Percentiles rank a stretch among this genome's conserved stretches.
phyloP scores from a whole-genome alignment of 2,113 vertebrate genomes.

The Rutilus rutilus region DNA sequence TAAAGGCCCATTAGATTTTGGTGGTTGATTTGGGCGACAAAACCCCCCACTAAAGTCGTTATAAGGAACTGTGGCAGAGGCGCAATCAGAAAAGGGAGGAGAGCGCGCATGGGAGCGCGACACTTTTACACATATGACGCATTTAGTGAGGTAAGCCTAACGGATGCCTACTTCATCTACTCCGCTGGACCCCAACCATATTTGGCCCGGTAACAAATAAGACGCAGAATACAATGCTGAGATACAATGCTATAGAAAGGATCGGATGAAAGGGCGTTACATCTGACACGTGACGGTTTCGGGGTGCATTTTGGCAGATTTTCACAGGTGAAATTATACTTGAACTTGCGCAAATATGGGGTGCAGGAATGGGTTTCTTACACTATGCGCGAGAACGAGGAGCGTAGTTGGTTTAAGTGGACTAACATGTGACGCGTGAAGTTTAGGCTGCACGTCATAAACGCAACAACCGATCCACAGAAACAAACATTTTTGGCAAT shows the following conservation, averaged over 20 bases:
- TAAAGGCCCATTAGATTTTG: not conserved
- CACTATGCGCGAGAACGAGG: no score
- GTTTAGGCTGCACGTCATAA: not conserved
- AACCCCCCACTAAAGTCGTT: conserved; percentile 23
- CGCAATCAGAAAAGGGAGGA: conserved; percentile 52
- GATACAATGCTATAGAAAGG: not conserved
- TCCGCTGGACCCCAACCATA: conserved; percentile 31
- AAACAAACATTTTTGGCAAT: not conserved
- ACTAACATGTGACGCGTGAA: not conserved
- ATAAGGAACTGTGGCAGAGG: conserved; percentile 32
- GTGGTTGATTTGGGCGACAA: not conserved
- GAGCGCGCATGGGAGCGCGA: conserved; percentile 60
- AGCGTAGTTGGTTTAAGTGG: no score
- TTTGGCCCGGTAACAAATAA: conserved; percentile 65
- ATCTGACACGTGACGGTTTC: not conserved
- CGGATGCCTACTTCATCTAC: conserved; percentile 65
- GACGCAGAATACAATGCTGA: conserved; percentile 18
- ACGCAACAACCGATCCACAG: not conserved
- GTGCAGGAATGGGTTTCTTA: not conserved
- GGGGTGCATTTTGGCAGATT: not conserved
- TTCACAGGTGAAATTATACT: not conserved
- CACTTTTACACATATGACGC: conserved; percentile 69
- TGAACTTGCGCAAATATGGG: not conserved
- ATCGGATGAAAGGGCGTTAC: not conserved
- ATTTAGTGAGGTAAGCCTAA: conserved; percentile 74